Evolutionary conservation across 2,797 vertebrate genomes (phyloP).

Genomic region (Phataginus tetradactyla): DNA sequence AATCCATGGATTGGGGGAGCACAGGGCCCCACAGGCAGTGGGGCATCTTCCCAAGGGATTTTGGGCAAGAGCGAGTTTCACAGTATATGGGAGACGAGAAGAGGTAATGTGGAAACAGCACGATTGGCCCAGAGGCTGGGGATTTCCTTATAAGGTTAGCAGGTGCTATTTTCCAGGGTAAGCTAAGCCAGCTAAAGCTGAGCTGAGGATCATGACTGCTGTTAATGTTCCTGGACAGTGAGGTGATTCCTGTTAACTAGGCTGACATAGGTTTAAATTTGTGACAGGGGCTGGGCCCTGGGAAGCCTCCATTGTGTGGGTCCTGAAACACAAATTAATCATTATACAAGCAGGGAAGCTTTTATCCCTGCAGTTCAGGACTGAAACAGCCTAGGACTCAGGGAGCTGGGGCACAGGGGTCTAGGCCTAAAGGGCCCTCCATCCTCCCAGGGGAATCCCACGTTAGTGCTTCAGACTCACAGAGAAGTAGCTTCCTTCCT

Average conservation of each 20-base stretch:
- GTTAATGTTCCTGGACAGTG: not conserved
- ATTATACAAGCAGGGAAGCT: slow-evolving; percentile 67
- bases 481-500: not conserved
- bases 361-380: slow-evolving; percentile 67
- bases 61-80: not conserved
- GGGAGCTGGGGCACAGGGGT: slow-evolving; percentile 65
- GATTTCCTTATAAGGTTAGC: not conserved
- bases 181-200: not conserved
- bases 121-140: not conserved
- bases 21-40: not conserved
- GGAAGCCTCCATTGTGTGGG: not conserved
- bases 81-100: not conserved
- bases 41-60: not conserved
- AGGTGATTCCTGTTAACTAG: not conserved
- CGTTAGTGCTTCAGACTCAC: slow-evolving; percentile 16
- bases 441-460: slow-evolving; percentile 69
- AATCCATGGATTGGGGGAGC: not conserved
- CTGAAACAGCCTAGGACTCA: slow-evolving; percentile 55
- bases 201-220: not conserved
- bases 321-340: not conserved
- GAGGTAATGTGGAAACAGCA: not conserved
- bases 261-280: not conserved
- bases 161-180: not conserved
- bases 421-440: slow-evolving; percentile 58
- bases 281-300: not conserved